A percentile compares a stretch with the other conserved stretches of the same genome.
Evolutionary conservation across 2,797 vertebrate genomes (phyloP).

Genomic region (Sebastes matsubarae): DNA sequence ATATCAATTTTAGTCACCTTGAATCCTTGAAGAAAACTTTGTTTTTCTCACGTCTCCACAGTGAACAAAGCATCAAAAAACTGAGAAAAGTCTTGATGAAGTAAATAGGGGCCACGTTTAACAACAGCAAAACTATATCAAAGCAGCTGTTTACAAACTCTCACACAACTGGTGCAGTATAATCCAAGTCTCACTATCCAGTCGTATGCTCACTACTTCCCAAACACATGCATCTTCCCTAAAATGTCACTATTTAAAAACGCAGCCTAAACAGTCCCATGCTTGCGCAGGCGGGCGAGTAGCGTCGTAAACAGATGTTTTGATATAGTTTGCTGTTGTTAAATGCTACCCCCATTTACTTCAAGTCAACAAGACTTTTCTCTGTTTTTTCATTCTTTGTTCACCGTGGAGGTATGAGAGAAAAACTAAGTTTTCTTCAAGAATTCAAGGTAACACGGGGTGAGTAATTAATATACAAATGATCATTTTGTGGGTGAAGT

Average conservation of each 20-base stretch:
- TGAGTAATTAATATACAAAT: not conserved
- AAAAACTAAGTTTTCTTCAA: not conserved
- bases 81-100: too few species aligned
- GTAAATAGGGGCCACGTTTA: too few species aligned
- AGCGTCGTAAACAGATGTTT: not conserved
- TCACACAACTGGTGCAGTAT: too few species aligned
- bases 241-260: too few species aligned
- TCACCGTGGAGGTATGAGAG: not conserved
- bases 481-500: not conserved
- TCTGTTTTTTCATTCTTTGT: not conserved
- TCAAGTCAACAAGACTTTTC: not conserved
- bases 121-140: too few species aligned
- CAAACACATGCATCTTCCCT: too few species aligned
- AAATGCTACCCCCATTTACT: not conserved
- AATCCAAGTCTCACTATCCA: too few species aligned
- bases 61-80: not conserved
- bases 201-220: too few species aligned
- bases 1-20: not conserved
- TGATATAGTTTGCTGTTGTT: not conserved
- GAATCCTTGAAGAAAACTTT: not conserved
- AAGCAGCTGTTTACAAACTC: too few species aligned
- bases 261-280: accelerated
- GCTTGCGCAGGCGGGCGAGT: too few species aligned
- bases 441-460: not conserved
- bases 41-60: too few species aligned